Percentiles rank a stretch among this genome's conserved stretches.
Evolutionary conservation across 2,888 invertebrate genomes (phyloP).

Genomic region (Agriopis marginaria): DNA sequence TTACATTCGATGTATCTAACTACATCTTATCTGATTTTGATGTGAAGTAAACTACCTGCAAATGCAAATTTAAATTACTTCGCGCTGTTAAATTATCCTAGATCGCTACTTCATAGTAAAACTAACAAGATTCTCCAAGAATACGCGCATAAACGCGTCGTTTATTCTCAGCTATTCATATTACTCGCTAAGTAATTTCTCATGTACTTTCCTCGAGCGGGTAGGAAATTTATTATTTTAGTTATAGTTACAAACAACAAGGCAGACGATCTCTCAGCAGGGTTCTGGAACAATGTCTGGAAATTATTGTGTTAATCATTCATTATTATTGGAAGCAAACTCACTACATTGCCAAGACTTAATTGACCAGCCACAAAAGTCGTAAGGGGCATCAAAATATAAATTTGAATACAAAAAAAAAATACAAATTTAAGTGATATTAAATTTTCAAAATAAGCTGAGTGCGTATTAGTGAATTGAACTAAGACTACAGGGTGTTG

Average conservation of each 20-base stretch:
- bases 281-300: background rate
- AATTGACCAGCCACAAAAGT: background rate
- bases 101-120: background rate
- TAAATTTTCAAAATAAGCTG: too few species aligned
- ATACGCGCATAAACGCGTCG: background rate
- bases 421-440: too few species aligned
- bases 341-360: background rate
- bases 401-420: too few species aligned
- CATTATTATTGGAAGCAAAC: background rate
- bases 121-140: background rate
- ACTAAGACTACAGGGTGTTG: too few species aligned
- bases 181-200: constrained; percentile 22
- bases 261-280: background rate
- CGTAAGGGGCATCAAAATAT: too few species aligned
- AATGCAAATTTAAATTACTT: too few species aligned
- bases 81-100: too few species aligned
- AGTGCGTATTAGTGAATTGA: too few species aligned
- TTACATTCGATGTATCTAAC: too few species aligned
- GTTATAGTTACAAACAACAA: constrained; percentile 1
- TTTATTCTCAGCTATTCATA: constrained; percentile 17
- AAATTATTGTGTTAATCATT: background rate
- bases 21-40: too few species aligned
- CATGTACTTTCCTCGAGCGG: constrained; percentile 17
- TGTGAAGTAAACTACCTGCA: too few species aligned
- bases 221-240: constrained; percentile 12